These are phyloP conservation scores for Callyntrura sp. DNA, from an alignment of 2,888 invertebrate species.

Conservation along the genomic window DNA sequence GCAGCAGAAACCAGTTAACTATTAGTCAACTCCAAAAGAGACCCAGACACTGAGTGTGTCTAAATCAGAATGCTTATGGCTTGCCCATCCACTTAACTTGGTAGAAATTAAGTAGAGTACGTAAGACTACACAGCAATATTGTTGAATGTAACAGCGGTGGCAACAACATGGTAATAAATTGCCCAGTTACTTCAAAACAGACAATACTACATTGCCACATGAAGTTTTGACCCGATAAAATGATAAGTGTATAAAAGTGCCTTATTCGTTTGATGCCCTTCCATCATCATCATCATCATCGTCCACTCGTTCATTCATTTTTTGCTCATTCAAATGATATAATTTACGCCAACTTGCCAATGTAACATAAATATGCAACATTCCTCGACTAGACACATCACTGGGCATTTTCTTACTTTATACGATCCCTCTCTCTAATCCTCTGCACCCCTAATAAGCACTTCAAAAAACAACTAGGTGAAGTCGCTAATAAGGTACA, in stretches of 20 bases:
- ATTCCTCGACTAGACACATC: too few relatives aligned
- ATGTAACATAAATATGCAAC: neutral
- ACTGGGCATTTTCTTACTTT: too few relatives aligned
- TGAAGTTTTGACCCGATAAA: neutral
- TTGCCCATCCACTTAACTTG: neutral
- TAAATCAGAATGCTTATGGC: conserved; percentile 42
- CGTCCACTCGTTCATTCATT: conserved; percentile 5
- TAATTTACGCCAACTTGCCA: conserved; percentile 1
- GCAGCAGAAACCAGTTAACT: conserved; percentile 52
- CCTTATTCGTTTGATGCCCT: conserved; percentile 32
- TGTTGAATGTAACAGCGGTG: too few relatives aligned
- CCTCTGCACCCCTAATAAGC: neutral
- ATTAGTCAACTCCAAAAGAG: conserved; percentile 38
- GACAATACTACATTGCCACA: neutral
- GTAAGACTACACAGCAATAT: too few relatives aligned
- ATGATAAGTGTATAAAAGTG: neutral
- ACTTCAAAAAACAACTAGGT: neutral
- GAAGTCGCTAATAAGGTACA: conserved; percentile 12
- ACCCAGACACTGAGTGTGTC: conserved; percentile 4
- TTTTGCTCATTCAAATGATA: neutral
- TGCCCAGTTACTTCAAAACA: conserved; percentile 9
- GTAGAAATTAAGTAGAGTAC: neutral
- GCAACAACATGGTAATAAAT: neutral
- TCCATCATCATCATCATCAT: conserved; percentile 24
- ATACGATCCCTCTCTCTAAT: too few relatives aligned